Percentiles rank a stretch among this genome's conserved stretches.
Conservation (phyloP, 2,113 vertebrate genomes). For the Lichenostomus cassidix region DNA sequence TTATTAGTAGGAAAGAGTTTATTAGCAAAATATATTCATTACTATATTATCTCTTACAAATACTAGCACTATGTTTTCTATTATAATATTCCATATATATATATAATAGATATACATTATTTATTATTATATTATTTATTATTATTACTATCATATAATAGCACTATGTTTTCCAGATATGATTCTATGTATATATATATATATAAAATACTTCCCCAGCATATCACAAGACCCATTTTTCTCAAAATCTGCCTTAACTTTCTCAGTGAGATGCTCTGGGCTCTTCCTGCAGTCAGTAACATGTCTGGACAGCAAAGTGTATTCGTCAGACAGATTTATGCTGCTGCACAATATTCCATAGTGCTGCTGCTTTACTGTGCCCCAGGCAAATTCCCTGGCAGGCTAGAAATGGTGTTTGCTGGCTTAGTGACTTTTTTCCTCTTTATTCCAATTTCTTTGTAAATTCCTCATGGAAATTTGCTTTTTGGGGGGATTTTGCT, state of each 20-base stretch:
- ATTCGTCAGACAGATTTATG: fast-evolving
- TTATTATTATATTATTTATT: neutral
- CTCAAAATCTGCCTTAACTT: neutral
- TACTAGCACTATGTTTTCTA: neutral
- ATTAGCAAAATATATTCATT: slow-evolving; percentile 10
- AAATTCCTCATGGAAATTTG: neutral
- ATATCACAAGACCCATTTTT: neutral
- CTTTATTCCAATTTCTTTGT: neutral
- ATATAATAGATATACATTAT: too few species aligned
- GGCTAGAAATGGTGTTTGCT: neutral
- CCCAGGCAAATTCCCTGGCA: neutral
- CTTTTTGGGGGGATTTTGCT: neutral
- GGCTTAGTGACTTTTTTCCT: fast-evolving
- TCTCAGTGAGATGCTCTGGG: neutral
- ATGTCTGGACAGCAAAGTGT: too few species aligned
- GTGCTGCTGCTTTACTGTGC: neutral
- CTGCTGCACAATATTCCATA: neutral
- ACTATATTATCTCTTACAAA: neutral
- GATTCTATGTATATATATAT: neutral
- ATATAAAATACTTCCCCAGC: neutral
- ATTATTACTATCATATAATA: neutral
- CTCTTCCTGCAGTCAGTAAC: neutral
- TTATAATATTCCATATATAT: neutral
- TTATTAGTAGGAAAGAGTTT: slow-evolving; percentile 40
- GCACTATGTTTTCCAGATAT: neutral